These are phyloP conservation scores for Rhynchonema sp. DNA, from an alignment of 2,888 invertebrate genomes.

Conservation along the genomic window DNA sequence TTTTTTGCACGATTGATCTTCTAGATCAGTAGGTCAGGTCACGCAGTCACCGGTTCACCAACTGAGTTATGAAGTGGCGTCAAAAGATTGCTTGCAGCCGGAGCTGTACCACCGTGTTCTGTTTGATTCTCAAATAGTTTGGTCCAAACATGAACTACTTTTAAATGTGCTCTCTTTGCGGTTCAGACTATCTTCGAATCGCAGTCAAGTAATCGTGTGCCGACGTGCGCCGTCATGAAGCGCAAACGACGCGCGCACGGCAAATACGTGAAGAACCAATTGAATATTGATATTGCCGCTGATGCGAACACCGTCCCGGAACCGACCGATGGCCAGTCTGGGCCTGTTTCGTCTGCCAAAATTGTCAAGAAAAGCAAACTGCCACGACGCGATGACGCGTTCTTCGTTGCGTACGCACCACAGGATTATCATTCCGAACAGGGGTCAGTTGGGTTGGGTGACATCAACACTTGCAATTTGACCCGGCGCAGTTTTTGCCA, in stretches of 20 bases:
- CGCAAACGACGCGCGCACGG: slow-evolving; percentile 53
- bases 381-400: neutral
- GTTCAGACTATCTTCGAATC: slow-evolving; percentile 77
- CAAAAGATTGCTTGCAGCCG: too few relatives aligned
- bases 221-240: slow-evolving; percentile 61
- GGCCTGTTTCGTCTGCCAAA: neutral
- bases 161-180: neutral
- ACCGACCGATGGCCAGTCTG: neutral
- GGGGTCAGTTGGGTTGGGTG: slow-evolving; percentile 15
- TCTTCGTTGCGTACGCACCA: slow-evolving; percentile 67
- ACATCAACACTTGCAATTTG: neutral
- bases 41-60: neutral
- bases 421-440: slow-evolving; percentile 50
- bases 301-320: neutral
- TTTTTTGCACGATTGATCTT: too few relatives aligned
- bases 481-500: neutral
- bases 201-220: slow-evolving; percentile 53
- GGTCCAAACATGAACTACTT: too few relatives aligned
- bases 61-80: neutral
- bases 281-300: too few relatives aligned
- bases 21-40: too few relatives aligned
- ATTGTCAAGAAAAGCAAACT: neutral
- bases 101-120: too few relatives aligned
- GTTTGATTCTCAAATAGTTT: too few relatives aligned
- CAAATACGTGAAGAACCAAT: slow-evolving; percentile 13